Base-by-base conservation (phyloP, 2,888 invertebrate species). In the Heliconius ethilla region DNA sequence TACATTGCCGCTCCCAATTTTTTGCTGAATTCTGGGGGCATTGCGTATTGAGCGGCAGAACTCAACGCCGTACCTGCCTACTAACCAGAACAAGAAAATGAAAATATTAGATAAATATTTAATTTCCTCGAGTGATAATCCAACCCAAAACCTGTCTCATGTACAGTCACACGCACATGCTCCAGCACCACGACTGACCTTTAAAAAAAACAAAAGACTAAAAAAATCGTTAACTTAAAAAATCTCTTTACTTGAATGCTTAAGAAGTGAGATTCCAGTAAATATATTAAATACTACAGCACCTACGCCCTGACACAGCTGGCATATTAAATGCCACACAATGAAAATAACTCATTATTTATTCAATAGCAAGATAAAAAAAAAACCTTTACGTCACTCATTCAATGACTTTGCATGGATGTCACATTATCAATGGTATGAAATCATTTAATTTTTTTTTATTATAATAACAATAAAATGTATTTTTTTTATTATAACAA, bases 281-380 rank as follows among this genome's bases (percentile, higher is more conserved):
- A 67, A 73, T 45, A 74, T 67, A 74, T 73, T 51, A 66, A 74
- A 77, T 77, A 77, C 73, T 74, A 62, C 59, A 62, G 27, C 45
- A 73, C 72, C 55, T 66, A 73, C 77, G 55, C 37, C n/a, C 33
- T 25, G n/a, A 55, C 29, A 29, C 40, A 45, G 55, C 77, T 40
- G 27, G 55, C 22, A 73, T 77, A 67, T 74, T 77, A 73, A 62
- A 77, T 69, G 40, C 77, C 62, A 27, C 45, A 63, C 70, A 63
- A 70, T 65, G 63, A 70, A 63, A 62, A 59, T 10, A 51, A 15
- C 59, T 76, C 70, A 63, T 63, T 70, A 75, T 70, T 70, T 63
- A 76, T 70, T 63, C 62, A 29, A 76, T 51, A 62, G 15, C 9
- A 40, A 70, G n/a, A 51, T 25, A 69, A 69, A 66, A 69, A n/a